Conservation (phyloP, 2,888 invertebrate genomes). For the Lithophane leautieri region DNA sequence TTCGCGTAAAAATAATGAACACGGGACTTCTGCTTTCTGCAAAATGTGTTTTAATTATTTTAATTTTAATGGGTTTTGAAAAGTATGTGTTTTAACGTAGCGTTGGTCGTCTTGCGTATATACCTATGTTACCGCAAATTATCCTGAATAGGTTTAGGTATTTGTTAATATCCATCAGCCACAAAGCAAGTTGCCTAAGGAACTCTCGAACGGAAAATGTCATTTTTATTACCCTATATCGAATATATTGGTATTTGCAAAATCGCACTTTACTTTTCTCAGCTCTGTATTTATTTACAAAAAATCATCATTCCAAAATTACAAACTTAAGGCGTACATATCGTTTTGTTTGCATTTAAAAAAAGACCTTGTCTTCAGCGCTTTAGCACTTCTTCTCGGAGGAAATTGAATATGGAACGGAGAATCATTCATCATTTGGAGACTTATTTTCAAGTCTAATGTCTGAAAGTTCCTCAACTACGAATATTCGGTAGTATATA, state of each 20-base stretch:
- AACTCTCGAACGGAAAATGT: background rate
- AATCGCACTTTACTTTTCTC: background rate
- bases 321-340: too few species aligned
- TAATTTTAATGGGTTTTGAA: constrained; percentile 51
- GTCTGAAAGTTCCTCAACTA: background rate
- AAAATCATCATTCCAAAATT: too few species aligned
- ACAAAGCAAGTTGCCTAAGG: background rate
- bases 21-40: constrained; percentile 37
- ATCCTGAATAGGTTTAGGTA: background rate
- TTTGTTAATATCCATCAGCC: background rate
- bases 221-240: background rate
- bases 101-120: background rate
- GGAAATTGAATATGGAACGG: background rate
- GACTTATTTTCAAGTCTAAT: background rate
- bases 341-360: background rate
- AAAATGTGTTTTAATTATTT: constrained; percentile 60
- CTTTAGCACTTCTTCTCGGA: background rate
- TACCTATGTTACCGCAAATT: background rate
- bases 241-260: background rate
- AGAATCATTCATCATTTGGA: background rate
- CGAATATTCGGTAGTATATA: background rate
- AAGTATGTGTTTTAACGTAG: constrained; percentile 27
- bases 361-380: background rate
- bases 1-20: constrained; percentile 65
- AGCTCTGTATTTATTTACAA: too few species aligned